Evolutionary conservation across 2,797 vertebrate genomes (phyloP).

Genomic region (Melanotaenia pygmaea): DNA sequence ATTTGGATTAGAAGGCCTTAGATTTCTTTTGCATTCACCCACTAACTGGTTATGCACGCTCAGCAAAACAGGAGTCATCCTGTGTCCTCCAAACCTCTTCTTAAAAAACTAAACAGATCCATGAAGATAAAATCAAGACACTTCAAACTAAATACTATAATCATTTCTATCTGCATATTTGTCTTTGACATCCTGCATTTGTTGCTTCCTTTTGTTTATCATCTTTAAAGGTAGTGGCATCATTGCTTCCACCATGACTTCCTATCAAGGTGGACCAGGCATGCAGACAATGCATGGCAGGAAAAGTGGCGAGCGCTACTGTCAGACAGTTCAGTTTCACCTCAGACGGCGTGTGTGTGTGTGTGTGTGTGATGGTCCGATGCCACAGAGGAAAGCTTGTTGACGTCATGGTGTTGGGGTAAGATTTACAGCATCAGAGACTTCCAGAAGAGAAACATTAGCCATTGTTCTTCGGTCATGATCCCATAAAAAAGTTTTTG

Average conservation of each 20-base stretch:
- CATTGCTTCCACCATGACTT: conserved; percentile 73
- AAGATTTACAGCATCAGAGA: conserved; percentile 62
- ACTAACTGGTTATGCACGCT: no score
- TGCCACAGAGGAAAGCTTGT: conserved; percentile 60
- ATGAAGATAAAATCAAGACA: conserved; percentile 47
- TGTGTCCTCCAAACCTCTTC: no score
- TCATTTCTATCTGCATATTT: conserved; percentile 63
- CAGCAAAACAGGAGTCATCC: no score
- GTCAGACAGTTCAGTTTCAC: conserved; percentile 50
- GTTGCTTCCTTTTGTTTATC: conserved; percentile 63
- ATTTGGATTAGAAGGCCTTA: no score
- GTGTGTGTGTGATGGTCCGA: conserved; percentile 19
- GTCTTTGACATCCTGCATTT: conserved; percentile 73
- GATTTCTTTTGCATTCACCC: no score
- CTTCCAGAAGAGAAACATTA: conserved; percentile 30
- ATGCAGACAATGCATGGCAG: conserved; percentile 71
- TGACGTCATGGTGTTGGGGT: conserved; percentile 67
- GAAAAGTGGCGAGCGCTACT: conserved; percentile 64
- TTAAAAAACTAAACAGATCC: no score
- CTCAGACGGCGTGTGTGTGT: conserved; percentile 18
- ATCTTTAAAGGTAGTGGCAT: conserved; percentile 49
- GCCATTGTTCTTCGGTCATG: conserved; percentile 68
- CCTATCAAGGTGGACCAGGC: conserved; percentile 66
- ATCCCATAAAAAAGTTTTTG: conserved; percentile 70
- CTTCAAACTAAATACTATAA: conserved; percentile 40